Percentiles rank a stretch among this genome's conserved stretches.
phyloP scores from a whole-genome alignment of 2,888 invertebrate genomes.

The Xestia ashworthii region DNA sequence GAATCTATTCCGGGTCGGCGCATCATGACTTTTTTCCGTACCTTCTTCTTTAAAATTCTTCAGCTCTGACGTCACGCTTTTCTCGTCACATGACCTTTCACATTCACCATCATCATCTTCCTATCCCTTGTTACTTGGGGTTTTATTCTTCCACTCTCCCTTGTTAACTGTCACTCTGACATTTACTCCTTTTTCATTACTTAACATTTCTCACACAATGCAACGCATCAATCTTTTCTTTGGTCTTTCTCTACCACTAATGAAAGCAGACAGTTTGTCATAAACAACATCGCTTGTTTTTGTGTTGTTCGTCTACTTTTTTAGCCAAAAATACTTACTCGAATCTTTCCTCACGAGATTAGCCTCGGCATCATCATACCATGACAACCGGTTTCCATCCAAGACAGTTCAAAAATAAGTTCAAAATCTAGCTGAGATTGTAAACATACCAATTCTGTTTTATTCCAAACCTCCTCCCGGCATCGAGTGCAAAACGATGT shows the following conservation, averaged over 20 bases:
- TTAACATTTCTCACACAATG: neutral
- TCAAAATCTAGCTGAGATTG: neutral
- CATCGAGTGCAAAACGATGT: constrained; percentile 29
- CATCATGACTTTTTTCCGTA: neutral
- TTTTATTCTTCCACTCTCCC: too few relatives aligned
- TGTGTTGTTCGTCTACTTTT: too few relatives aligned
- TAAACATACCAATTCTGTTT: neutral
- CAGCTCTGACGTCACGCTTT: neutral
- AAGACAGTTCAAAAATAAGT: neutral
- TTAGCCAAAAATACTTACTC: too few relatives aligned
- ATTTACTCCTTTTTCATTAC: neutral
- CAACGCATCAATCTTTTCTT: neutral
- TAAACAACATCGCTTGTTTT: too few relatives aligned
- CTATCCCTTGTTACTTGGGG: too few relatives aligned
- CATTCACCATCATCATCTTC: too few relatives aligned
- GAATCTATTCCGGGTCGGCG: neutral
- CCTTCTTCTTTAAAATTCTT: neutral
- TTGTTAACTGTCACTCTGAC: neutral
- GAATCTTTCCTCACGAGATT: neutral
- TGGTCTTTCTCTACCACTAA: neutral
- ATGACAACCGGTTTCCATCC: neutral
- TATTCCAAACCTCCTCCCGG: neutral
- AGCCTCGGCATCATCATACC: neutral
- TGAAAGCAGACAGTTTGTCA: neutral
- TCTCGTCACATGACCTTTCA: too few relatives aligned